phyloP scores from a whole-genome alignment of 2,888 invertebrate genomes.

The Alentia gelatinosa region DNA sequence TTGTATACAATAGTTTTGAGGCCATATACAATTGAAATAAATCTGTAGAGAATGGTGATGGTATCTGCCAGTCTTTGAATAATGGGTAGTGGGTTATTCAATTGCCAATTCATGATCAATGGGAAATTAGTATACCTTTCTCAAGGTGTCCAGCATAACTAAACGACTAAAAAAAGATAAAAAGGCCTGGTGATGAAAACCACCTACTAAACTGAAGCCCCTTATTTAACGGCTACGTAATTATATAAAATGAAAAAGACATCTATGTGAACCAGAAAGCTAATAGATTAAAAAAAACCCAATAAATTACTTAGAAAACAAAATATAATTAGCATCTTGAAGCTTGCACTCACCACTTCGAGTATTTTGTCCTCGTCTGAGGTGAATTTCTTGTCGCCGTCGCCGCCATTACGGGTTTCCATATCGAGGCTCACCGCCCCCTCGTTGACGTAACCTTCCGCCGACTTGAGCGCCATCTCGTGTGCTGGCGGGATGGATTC shows the following conservation, averaged over 20 bases:
- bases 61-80: too few species aligned
- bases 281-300: background rate
- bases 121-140: too few species aligned
- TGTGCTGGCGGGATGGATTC: too few species aligned
- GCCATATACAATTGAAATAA: too few species aligned
- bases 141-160: too few species aligned
- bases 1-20: too few species aligned
- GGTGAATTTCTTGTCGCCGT: background rate
- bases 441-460: conserved; percentile 14
- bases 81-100: too few species aligned
- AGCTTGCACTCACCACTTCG: background rate
- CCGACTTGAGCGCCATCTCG: conserved; percentile 20
- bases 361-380: conserved; percentile 31
- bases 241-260: background rate
- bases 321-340: background rate
- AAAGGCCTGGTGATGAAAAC: background rate
- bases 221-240: background rate
- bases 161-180: too few species aligned
- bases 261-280: background rate
- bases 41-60: too few species aligned
- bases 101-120: too few species aligned
- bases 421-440: conserved; percentile 28
- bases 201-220: background rate
- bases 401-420: background rate
- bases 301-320: background rate